A percentile compares a stretch with the other conserved stretches of the same genome.
These are phyloP conservation scores for Bergia puertoricense DNA, from an alignment of 92 coral and sea anemone genomes.

Conservation along the genomic window DNA sequence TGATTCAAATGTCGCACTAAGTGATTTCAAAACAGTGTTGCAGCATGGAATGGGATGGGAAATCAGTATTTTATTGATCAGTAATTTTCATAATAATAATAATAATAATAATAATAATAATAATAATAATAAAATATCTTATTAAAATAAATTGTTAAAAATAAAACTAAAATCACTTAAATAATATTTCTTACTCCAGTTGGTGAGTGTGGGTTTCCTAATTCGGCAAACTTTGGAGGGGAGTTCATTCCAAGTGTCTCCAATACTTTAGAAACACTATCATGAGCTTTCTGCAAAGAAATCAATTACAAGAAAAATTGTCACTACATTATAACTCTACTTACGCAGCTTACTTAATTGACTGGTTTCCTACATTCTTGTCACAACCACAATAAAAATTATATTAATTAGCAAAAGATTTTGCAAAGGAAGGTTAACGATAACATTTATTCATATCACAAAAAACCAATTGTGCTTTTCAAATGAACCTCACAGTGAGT, in stretches of 20 bases:
- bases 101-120: too few relatives aligned
- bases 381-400: background rate
- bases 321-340: background rate
- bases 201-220: conserved; percentile 59
- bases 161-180: background rate
- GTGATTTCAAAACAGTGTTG: background rate
- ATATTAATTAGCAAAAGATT: too few relatives aligned
- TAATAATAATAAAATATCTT: too few relatives aligned
- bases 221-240: conserved; percentile 81
- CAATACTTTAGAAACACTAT: conserved; percentile 53
- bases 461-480: too few relatives aligned
- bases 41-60: too few relatives aligned
- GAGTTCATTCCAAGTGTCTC: conserved; percentile 60
- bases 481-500: too few relatives aligned
- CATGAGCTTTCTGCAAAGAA: conserved; percentile 56
- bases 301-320: background rate
- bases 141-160: background rate
- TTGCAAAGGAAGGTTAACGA: too few relatives aligned
- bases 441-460: too few relatives aligned
- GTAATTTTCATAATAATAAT: too few relatives aligned
- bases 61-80: too few relatives aligned
- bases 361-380: background rate
- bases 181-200: conserved; percentile 51
- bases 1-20: too few relatives aligned
- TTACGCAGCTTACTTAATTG: too few relatives aligned